Conservation (phyloP, 2,113 vertebrate species). For the Chroicocephalus ridibundus region DNA sequence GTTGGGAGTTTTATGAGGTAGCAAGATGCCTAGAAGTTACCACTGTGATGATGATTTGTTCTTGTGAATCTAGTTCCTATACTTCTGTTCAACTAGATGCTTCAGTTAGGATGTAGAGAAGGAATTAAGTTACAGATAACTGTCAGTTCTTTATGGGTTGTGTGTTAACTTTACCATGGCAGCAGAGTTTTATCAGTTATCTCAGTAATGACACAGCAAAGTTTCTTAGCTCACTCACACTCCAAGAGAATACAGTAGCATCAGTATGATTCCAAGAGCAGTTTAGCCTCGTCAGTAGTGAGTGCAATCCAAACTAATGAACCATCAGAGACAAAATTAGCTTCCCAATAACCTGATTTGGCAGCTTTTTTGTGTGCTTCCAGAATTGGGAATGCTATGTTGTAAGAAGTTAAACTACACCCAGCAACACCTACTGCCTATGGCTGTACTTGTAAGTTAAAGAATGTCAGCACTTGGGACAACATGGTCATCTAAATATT, state of each 20-base stretch:
- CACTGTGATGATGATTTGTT: background rate
- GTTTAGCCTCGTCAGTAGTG: background rate
- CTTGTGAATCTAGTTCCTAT: background rate
- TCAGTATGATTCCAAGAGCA: background rate
- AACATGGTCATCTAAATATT: background rate
- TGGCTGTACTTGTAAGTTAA: background rate
- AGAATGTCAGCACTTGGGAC: background rate
- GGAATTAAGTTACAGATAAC: background rate
- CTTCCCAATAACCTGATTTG: background rate
- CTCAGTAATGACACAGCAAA: background rate
- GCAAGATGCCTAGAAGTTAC: background rate
- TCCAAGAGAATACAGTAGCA: background rate
- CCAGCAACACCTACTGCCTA: background rate
- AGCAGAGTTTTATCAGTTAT: background rate
- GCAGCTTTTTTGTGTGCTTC: background rate
- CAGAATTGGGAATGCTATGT: background rate
- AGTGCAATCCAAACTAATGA: background rate
- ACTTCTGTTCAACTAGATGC: background rate
- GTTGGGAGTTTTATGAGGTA: background rate
- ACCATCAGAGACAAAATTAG: background rate
- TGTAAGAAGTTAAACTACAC: background rate
- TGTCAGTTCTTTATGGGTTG: background rate
- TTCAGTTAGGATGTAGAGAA: background rate
- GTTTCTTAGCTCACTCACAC: background rate
- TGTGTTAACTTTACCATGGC: background rate